Percentiles rank a stretch among this genome's conserved stretches.
Evolutionary conservation across 2,113 vertebrate genomes (phyloP).

Genomic region (Corythoichthys intestinalis): DNA sequence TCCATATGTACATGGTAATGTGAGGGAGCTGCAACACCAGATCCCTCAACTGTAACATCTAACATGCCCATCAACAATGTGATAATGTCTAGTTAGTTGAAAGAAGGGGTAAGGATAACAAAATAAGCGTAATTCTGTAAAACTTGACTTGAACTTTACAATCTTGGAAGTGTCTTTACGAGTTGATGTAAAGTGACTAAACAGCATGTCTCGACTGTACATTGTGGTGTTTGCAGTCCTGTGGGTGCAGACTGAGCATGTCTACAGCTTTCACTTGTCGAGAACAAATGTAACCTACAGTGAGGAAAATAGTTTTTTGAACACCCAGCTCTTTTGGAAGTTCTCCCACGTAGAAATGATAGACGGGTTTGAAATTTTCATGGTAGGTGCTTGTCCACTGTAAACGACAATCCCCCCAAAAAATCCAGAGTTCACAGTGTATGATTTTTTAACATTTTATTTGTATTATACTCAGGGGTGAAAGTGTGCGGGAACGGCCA

Average conservation of each 20-base stretch:
- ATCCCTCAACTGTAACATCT: conserved; percentile 47
- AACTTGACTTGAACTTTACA: background rate
- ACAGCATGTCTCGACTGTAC: background rate
- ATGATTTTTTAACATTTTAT: too few relatives aligned
- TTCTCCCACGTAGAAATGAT: too few relatives aligned
- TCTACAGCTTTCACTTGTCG: too few relatives aligned
- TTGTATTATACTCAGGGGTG: too few relatives aligned
- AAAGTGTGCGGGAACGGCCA: too few relatives aligned
- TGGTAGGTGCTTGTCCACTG: too few relatives aligned
- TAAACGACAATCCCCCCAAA: too few relatives aligned
- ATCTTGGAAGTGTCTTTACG: background rate
- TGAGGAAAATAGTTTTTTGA: too few relatives aligned
- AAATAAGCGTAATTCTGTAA: background rate
- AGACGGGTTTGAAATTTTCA: too few relatives aligned
- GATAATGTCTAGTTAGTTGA: conserved; percentile 36
- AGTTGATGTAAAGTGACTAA: background rate
- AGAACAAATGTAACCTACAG: too few relatives aligned
- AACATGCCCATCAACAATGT: conserved; percentile 49
- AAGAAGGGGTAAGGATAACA: background rate
- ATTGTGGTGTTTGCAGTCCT: background rate
- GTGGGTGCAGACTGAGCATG: background rate
- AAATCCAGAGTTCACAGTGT: too few relatives aligned
- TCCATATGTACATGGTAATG: conserved; percentile 22
- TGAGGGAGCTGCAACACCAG: conserved; percentile 29
- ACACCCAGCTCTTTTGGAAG: too few relatives aligned